Conservation (phyloP, 2,113 vertebrate species). For the Thermophis baileyi region DNA sequence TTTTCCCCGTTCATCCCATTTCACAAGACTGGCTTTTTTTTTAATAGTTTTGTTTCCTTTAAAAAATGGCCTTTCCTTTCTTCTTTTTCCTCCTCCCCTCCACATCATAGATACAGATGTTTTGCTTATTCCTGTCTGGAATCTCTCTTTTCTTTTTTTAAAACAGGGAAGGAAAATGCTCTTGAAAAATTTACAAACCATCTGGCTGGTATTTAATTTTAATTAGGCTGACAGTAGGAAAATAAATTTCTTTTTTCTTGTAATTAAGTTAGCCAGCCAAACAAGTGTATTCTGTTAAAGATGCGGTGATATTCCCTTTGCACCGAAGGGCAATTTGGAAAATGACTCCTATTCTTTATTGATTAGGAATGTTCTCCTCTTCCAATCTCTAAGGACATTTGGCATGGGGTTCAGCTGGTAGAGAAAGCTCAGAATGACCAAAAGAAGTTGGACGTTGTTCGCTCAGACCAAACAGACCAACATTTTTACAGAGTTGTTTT, state of each 20-base stretch:
- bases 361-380: neutral
- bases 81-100: neutral
- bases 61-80: neutral
- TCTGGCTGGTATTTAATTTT: constrained; percentile 15
- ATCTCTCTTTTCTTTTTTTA: neutral
- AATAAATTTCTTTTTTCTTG: neutral
- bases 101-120: neutral
- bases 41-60: neutral
- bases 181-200: constrained; percentile 20
- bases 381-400: neutral
- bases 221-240: constrained; percentile 16
- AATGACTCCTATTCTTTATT: neutral
- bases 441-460: neutral
- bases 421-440: neutral
- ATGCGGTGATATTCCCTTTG: neutral
- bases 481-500: neutral
- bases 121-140: neutral
- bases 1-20: too few species aligned
- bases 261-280: constrained; percentile 20
- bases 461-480: neutral
- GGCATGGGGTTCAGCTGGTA: neutral
- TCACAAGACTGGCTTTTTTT: neutral
- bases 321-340: neutral
- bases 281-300: neutral
- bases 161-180: neutral